phyloP scores from a whole-genome alignment of 2,888 invertebrate species.

The Autographa gamma region DNA sequence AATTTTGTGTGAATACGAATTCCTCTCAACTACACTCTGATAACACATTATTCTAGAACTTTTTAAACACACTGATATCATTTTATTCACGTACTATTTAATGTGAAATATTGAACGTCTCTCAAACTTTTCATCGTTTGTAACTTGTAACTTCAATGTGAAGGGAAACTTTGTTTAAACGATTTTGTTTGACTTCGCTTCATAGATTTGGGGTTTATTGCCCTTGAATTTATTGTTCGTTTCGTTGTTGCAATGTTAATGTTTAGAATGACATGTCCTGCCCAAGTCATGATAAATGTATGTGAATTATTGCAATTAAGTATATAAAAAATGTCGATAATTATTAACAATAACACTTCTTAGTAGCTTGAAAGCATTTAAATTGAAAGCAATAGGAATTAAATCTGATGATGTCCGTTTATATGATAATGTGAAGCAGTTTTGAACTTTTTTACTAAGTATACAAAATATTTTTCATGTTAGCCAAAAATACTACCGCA shows the following conservation, averaged over 20 bases:
- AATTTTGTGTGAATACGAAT: neutral
- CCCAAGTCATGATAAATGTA: no score
- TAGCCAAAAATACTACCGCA: no score
- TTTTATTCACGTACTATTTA: constrained; percentile 48
- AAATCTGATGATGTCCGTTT: no score
- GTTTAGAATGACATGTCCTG: neutral
- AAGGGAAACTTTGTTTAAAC: constrained; percentile 44
- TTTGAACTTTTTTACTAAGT: no score
- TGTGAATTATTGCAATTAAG: no score
- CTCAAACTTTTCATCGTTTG: constrained; percentile 37
- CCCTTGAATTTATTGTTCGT: constrained; percentile 10
- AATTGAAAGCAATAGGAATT: no score
- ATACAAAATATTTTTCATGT: no score
- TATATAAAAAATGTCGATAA: no score
- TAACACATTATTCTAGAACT: constrained; percentile 18
- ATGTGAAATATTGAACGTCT: constrained; percentile 49
- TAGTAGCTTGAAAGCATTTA: no score
- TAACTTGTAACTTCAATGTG: constrained; percentile 42
- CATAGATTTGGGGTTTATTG: constrained; percentile 12
- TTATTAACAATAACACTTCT: no score
- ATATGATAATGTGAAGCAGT: no score
- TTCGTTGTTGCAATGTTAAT: neutral
- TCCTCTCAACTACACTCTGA: constrained; percentile 14
- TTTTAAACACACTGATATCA: constrained; percentile 34
- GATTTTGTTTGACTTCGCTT: constrained; percentile 47